Base-by-base conservation (phyloP, 2,797 vertebrate genomes). In the Chromis chromis region DNA sequence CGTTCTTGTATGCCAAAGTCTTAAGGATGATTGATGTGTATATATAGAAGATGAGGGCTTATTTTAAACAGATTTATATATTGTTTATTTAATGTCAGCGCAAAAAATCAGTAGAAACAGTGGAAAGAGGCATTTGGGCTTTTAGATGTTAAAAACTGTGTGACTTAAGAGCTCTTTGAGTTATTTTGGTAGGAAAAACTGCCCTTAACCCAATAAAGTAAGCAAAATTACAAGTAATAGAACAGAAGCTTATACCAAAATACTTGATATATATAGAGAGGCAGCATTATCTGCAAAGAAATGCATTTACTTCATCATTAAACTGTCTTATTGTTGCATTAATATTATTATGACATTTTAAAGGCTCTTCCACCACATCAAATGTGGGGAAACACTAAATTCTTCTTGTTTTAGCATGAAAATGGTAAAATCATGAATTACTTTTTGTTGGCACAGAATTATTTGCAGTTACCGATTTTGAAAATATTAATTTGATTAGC, bases 1-100 rank as follows among this genome's bases (percentile, higher is more conserved):
- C 59, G 14, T 9, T 39, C 39, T 53, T 58, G 22, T 24, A 69
- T 77, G 52, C 70, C 21, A 44, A 65, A 75, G 49, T 70, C 49
- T 62, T 46, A 16, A 56, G 49, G 2, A 11, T 48, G 19, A 52
- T 21, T 74, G 16, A 2, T 46, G 44, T 42, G 2, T 62, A 21
- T 48, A 19, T 63, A 11, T 31, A 46, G 54, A 64, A 9, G 5
- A 40, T 62, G 33, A 10, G 33, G 33, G 0, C 16, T 36, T 27
- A 27, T 49, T 59, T 28, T 40, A 44, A 54, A 39, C 13, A 36
- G 24, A 3, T 7, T 6, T 42, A 4, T 31, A 9, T 7, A 9
- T 16, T 40, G 16, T 39, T 69, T 3, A 49, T 52, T 61, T 59
- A 0, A 61, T 36, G 33, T 59, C 16, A 31, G 28, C 5, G 28